Base-by-base conservation (phyloP, 2,113 vertebrate genomes). In the Parus major region DNA sequence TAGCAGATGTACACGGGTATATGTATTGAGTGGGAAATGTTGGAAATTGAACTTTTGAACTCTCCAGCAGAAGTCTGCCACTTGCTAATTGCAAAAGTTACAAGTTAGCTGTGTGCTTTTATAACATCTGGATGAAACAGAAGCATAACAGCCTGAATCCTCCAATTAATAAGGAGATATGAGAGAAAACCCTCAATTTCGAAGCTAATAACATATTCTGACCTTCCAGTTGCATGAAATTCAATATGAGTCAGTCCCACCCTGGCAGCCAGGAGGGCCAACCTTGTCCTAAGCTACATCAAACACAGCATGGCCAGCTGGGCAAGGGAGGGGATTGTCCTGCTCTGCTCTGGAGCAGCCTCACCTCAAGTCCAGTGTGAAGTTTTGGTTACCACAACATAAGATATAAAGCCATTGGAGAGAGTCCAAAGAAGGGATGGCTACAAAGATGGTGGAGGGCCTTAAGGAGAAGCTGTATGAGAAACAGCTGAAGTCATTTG, bases 251-350 rank as follows among this genome's bases (percentile, higher is more conserved):
- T 20, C 33, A 52, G 24, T 4, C 3, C 7, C 17, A 12, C 9
- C 23, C 36, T 59, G 52, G 4, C 4, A 81, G 19, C 33, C 46
- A 73, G 28, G 10, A 59, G 44, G 15, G 15, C 8, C 23, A 73
- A 0, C 12, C 3, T 0, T 52, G 15, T 24, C 23, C 23, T 66
- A 44, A 28, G 25, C 2, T 4, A 11, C 44, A 59, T n/a, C 33
- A 59, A 36, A 3, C 10, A 5, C 28, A 44, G 36, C 46, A n/a
- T 31, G 0, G 0, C 29, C 36, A 49, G 25, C 31, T 0, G 0
- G 23, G 20, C 1, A 44, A 60, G 16, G 39, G 20, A 47, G 53
- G 13, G 13, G 17, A 82, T 60, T 82, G 46, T 75, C 29, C 46
- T 0, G 0, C 20, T 46, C 39, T 73, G 7, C 19, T 59, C 33